These are phyloP conservation scores for Crocodylus rhombifer DNA, from an alignment of 2,797 vertebrate genomes.

Conservation along the genomic window DNA sequence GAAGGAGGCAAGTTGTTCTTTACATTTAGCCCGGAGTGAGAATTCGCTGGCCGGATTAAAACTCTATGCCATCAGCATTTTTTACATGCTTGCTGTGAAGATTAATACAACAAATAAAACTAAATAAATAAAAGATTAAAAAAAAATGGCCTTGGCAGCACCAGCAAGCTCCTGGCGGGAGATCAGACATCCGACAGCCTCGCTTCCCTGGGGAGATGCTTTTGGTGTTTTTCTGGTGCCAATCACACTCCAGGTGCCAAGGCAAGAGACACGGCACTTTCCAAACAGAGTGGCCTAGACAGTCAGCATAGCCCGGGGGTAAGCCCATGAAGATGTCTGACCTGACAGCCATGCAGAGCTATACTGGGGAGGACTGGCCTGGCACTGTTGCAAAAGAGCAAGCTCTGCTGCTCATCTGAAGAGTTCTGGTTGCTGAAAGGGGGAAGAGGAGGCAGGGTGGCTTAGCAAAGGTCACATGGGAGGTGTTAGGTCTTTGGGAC, in stretches of 20 bases:
- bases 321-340: background rate
- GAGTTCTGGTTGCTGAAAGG: too few relatives aligned
- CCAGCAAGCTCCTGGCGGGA: constrained; percentile 47
- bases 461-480: background rate
- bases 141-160: constrained; percentile 45
- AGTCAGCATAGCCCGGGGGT: background rate
- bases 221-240: background rate
- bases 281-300: background rate
- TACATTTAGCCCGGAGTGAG: background rate
- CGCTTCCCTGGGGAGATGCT: constrained; percentile 7
- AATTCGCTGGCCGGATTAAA: constrained; percentile 3
- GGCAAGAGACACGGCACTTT: background rate
- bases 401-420: background rate
- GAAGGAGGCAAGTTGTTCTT: background rate
- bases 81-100: constrained; percentile 27
- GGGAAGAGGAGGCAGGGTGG: background rate
- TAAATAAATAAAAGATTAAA: constrained; percentile 34
- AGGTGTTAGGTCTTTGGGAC: background rate
- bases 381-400: background rate
- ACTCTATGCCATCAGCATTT: constrained; percentile 27
- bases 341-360: background rate
- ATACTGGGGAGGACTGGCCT: background rate
- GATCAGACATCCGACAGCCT: constrained; percentile 49
- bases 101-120: constrained; percentile 55
- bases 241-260: background rate